A percentile compares a stretch with the other conserved stretches of the same genome.
These are phyloP conservation scores for Odontomyia ornata DNA, from an alignment of 2,888 invertebrate genomes.

Conservation along the genomic window DNA sequence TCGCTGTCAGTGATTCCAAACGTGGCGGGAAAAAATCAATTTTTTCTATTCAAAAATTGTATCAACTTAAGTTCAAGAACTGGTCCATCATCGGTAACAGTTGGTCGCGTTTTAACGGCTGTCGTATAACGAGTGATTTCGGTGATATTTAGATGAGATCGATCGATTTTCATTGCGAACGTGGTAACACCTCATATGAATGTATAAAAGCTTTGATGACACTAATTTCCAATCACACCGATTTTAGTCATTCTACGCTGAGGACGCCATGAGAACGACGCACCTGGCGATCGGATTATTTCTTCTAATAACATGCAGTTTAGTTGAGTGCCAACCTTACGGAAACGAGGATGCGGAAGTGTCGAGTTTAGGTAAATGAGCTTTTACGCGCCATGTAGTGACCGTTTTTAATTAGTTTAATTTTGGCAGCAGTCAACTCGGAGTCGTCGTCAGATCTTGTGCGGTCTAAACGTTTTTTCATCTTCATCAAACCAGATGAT, in stretches of 20 bases:
- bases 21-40: too few relatives aligned
- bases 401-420: neutral
- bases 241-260: constrained; percentile 24
- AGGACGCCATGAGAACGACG: constrained; percentile 32
- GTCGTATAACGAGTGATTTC: too few relatives aligned
- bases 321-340: neutral
- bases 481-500: neutral
- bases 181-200: constrained; percentile 19
- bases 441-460: neutral
- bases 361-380: constrained; percentile 9
- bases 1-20: too few relatives aligned
- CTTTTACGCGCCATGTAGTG: neutral
- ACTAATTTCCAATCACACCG: constrained; percentile 37
- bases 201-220: constrained; percentile 42
- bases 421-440: neutral
- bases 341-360: neutral
- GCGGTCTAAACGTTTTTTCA: constrained; percentile 9
- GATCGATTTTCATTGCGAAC: constrained; percentile 15
- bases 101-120: too few relatives aligned
- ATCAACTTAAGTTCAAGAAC: too few relatives aligned
- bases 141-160: constrained; percentile 13
- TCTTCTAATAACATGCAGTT: neutral
- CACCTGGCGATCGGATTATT: constrained; percentile 6
- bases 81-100: too few relatives aligned
- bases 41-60: too few relatives aligned